phyloP scores from a whole-genome alignment of 2,888 invertebrate species.

The Yponomeuta evonymella region DNA sequence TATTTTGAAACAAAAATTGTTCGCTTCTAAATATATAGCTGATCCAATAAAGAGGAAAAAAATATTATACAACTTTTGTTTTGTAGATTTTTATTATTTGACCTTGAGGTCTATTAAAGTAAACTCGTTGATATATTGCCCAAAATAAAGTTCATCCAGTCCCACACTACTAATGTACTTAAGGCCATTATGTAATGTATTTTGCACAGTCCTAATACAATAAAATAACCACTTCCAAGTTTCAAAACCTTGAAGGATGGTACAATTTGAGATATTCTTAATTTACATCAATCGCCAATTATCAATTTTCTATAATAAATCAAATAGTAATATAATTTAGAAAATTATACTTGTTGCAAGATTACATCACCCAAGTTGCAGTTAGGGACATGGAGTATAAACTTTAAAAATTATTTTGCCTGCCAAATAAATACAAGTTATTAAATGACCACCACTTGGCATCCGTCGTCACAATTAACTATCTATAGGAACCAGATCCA shows the following conservation, averaged over 20 bases:
- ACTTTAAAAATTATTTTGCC: neutral
- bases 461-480: conserved; percentile 5
- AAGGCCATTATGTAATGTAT: neutral
- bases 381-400: neutral
- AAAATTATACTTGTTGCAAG: too few species aligned
- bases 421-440: neutral
- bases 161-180: neutral
- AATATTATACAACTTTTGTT: neutral
- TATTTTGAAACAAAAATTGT: conserved; percentile 25
- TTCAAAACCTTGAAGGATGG: too few species aligned
- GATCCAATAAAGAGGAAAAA: neutral
- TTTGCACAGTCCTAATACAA: neutral
- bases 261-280: too few species aligned
- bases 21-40: neutral
- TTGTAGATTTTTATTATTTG: neutral
- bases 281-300: too few species aligned
- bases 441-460: neutral
- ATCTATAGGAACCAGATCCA: conserved; percentile 9
- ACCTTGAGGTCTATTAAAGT: neutral
- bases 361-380: neutral
- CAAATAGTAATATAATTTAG: too few species aligned
- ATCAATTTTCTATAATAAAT: too few species aligned
- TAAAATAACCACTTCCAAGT: too few species aligned
- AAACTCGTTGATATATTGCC: neutral
- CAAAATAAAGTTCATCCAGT: neutral